A percentile compares a stretch with the other conserved stretches of the same genome.
Conservation (phyloP, 2,797 vertebrate genomes). For the Malacoraja senta region DNA sequence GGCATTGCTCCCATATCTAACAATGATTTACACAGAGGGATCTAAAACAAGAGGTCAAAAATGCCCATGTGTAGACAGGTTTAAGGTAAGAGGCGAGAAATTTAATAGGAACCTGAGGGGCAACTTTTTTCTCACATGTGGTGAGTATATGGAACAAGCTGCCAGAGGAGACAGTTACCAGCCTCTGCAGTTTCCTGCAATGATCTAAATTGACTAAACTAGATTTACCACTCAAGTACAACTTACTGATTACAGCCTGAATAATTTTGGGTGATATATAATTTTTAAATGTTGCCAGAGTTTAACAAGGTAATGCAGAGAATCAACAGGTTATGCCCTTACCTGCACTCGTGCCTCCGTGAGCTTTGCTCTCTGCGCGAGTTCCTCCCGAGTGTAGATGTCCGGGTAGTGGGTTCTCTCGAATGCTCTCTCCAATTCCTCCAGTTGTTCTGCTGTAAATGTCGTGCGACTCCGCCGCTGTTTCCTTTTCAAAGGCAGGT, state of each 20-base stretch:
- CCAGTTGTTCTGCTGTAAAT: slow-evolving; percentile 87
- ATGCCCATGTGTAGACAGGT: too few relatives aligned
- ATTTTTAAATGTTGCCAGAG: neutral
- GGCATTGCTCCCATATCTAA: too few relatives aligned
- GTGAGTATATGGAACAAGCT: too few relatives aligned
- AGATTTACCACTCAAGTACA: neutral
- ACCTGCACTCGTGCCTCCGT: slow-evolving; percentile 93
- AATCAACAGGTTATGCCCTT: slow-evolving; percentile 35
- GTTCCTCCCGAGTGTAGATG: slow-evolving; percentile 91
- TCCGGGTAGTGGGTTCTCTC: slow-evolving; percentile 94
- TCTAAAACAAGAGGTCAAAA: neutral
- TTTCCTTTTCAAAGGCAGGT: slow-evolving; percentile 85
- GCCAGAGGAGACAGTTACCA: too few relatives aligned
- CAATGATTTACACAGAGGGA: neutral
- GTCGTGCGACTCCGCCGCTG: slow-evolving; percentile 90
- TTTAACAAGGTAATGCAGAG: neutral
- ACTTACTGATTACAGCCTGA: neutral
- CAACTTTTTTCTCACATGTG: too few relatives aligned
- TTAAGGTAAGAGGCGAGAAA: too few relatives aligned
- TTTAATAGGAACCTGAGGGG: too few relatives aligned
- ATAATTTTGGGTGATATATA: too few relatives aligned
- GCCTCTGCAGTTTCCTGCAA: too few relatives aligned
- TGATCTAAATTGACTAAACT: neutral
- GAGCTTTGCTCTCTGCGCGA: slow-evolving; percentile 87
- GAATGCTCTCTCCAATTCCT: slow-evolving; percentile 89